Evolutionary conservation across 2,888 invertebrate genomes (phyloP).

Genomic region (Cetonia aurata): DNA sequence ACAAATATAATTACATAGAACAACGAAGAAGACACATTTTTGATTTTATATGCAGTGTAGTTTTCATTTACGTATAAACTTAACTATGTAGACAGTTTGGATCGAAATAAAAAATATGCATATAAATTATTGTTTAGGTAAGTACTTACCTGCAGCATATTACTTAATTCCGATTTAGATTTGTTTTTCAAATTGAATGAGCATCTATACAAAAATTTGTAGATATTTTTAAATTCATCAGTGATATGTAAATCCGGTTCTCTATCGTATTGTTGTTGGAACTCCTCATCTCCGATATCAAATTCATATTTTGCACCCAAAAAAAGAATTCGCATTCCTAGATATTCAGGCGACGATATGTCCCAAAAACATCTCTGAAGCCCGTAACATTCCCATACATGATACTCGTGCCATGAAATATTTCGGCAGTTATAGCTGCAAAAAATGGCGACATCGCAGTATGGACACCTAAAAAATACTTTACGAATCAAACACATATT

Average conservation of each 20-base stretch:
- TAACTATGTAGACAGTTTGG: no score
- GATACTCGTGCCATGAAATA: constrained; percentile 51
- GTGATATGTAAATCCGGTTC: constrained; percentile 45
- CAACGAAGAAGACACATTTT: no score
- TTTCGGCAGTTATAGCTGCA: constrained; percentile 52
- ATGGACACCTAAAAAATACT: constrained; percentile 49
- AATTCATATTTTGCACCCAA: constrained; percentile 52
- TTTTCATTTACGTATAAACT: no score
- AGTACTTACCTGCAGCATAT: constrained; percentile 53
- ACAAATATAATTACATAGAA: no score
- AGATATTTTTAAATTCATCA: constrained; percentile 12
- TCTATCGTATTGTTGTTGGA: constrained; percentile 46
- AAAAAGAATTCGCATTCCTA: constrained; percentile 55
- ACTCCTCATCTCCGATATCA: constrained; percentile 43
- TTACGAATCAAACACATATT: no score
- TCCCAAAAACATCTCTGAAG: constrained; percentile 56
- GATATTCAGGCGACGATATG: constrained; percentile 49
- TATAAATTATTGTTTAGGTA: no score
- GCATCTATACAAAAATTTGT: constrained; percentile 48
- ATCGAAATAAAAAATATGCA: no score
- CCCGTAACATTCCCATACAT: constrained; percentile 56
- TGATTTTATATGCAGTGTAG: no score
- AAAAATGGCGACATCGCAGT: constrained; percentile 54
- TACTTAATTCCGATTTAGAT: constrained; percentile 47
- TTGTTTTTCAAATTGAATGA: constrained; percentile 50